Evolutionary conservation across 2,888 invertebrate species (phyloP).

Genomic region (Mythimna lalbum): DNA sequence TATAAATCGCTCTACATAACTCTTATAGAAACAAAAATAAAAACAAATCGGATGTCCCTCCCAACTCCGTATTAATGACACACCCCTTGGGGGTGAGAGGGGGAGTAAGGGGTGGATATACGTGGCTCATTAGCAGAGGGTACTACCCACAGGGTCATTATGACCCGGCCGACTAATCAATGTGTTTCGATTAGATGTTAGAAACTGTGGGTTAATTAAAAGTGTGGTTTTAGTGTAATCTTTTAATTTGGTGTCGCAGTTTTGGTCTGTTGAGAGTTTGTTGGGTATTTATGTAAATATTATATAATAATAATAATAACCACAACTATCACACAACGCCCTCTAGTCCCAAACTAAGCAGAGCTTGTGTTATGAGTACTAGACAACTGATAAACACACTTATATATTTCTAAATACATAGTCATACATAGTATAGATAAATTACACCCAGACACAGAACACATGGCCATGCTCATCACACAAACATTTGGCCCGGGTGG

Average conservation of each 20-base stretch:
- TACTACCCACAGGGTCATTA: constrained; percentile 74
- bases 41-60: constrained; percentile 66
- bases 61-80: constrained; percentile 70
- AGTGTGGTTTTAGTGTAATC: constrained; percentile 46
- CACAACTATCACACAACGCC: no score
- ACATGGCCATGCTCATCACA: no score
- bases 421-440: no score
- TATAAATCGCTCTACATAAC: constrained; percentile 35
- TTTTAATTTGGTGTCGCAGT: constrained; percentile 21
- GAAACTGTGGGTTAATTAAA: constrained; percentile 74
- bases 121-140: constrained; percentile 76
- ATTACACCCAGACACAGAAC: no score
- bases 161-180: constrained; percentile 76
- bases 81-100: constrained; percentile 40
- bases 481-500: no score
- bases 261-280: background rate
- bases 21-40: constrained; percentile 58
- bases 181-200: constrained; percentile 82
- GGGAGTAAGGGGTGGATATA: constrained; percentile 62
- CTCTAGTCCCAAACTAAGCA: no score
- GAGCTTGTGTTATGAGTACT: no score
- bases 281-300: no score
- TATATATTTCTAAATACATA: no score
- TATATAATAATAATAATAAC: no score
- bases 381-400: no score